phyloP scores from a whole-genome alignment of 2,888 invertebrate species.

The Callosobruchus maculatus region DNA sequence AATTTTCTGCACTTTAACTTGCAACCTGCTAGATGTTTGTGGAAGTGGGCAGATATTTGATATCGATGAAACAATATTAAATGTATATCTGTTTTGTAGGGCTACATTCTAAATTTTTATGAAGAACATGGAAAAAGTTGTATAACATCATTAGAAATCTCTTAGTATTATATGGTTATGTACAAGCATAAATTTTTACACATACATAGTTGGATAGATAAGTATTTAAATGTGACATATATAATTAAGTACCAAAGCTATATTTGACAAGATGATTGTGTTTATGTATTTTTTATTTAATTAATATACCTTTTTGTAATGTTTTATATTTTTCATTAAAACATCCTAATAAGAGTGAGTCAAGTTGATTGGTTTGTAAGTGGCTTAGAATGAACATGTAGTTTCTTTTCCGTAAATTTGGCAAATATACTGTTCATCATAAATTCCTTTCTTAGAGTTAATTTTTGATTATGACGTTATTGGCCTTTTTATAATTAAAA shows the following conservation, averaged over 20 bases:
- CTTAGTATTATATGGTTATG: constrained; percentile 1
- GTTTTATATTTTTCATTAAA: too few relatives aligned
- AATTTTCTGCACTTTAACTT: not conserved
- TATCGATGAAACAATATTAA: not conserved
- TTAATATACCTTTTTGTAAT: not conserved
- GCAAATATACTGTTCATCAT: too few relatives aligned
- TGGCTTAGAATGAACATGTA: too few relatives aligned
- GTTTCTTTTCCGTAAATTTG: too few relatives aligned
- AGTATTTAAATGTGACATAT: not conserved
- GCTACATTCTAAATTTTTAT: constrained; percentile 19
- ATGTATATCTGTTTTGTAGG: constrained; percentile 14
- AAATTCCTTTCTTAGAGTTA: too few relatives aligned
- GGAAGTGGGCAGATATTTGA: not conserved
- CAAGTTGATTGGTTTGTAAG: too few relatives aligned
- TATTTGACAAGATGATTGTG: not conserved
- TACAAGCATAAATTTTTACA: not conserved
- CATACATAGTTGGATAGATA: not conserved
- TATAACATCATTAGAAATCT: not conserved
- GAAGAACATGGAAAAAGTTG: constrained; percentile 8
- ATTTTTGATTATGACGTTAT: too few relatives aligned
- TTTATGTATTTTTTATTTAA: not conserved
- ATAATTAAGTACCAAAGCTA: too few relatives aligned
- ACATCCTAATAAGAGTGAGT: too few relatives aligned
- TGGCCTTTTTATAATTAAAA: not conserved
- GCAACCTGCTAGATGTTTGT: not conserved